Percentiles rank a stretch among this genome's conserved stretches.
These are phyloP conservation scores for Oscheius sp. DNA, from an alignment of 2,888 invertebrate genomes.

Conservation along the genomic window DNA sequence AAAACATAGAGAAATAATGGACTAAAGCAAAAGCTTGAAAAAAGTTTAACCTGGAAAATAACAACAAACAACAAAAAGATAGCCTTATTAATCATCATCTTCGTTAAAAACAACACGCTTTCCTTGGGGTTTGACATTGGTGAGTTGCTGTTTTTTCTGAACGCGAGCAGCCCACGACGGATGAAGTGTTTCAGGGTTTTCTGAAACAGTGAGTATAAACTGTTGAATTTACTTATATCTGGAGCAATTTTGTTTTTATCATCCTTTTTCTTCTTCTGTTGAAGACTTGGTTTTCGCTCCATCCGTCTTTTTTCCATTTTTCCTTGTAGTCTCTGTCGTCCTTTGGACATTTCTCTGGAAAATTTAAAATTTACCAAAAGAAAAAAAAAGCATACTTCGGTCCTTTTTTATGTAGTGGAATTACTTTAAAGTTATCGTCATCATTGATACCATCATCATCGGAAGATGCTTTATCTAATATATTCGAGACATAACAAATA, in stretches of 20 bases:
- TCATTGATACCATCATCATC: conserved; percentile 7
- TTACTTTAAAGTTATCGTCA: too few relatives aligned
- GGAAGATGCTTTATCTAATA: not conserved
- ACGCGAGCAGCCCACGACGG: conserved; percentile 16
- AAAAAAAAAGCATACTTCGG: too few relatives aligned
- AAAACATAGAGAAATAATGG: not conserved
- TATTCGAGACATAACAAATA: not conserved
- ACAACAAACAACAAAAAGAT: conserved; percentile 1
- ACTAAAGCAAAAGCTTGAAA: too few relatives aligned
- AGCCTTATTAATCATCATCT: conserved; percentile 1
- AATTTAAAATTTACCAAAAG: too few relatives aligned
- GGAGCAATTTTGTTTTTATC: not conserved
- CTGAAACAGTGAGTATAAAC: too few relatives aligned
- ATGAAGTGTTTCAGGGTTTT: conserved; percentile 2
- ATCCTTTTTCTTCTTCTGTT: not conserved
- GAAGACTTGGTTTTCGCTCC: not conserved
- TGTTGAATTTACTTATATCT: conserved; percentile 1
- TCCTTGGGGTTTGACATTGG: conserved; percentile 12
- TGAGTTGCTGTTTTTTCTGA: conserved; percentile 6
- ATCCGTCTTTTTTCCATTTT: not conserved
- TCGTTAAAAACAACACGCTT: conserved; percentile 2
- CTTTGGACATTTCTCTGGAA: too few relatives aligned
- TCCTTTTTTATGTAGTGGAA: too few relatives aligned
- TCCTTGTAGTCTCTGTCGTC: conserved; percentile 4
- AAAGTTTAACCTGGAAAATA: too few relatives aligned